These are phyloP conservation scores for Sipha flava DNA, from an alignment of 1,140 invertebrate species.

Conservation along the genomic window DNA sequence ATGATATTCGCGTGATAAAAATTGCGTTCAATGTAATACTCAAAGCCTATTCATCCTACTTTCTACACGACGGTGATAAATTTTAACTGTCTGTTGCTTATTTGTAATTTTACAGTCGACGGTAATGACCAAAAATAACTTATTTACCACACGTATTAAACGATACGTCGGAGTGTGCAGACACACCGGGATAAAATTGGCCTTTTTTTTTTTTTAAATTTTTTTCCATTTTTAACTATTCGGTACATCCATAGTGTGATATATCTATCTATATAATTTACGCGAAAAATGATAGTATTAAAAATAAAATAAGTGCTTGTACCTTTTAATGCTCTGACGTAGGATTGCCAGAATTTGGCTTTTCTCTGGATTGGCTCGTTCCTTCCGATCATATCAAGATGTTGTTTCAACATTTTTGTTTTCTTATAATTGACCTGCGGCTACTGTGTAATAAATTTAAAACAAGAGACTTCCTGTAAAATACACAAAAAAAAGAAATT, in stretches of 20 bases:
- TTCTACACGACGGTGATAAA: neutral
- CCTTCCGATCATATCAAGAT: conserved; percentile 84
- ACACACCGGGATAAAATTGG: too few species aligned
- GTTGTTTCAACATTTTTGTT: conserved; percentile 72
- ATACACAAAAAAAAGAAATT: neutral
- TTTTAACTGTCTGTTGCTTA: neutral
- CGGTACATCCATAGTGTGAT: too few species aligned
- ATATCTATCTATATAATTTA: too few species aligned
- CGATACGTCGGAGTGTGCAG: neutral
- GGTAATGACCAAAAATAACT: neutral
- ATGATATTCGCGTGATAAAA: neutral
- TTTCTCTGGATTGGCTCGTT: conserved; percentile 84
- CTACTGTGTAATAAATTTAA: neutral
- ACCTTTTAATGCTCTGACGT: conserved; percentile 83
- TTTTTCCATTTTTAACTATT: too few species aligned
- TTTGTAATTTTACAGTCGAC: neutral
- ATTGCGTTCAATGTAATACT: neutral
- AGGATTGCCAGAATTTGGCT: conserved; percentile 86
- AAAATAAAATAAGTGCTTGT: conserved; percentile 29
- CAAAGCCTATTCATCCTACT: neutral
- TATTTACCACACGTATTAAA: too few species aligned
- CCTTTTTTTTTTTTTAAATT: too few species aligned
- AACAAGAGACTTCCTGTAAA: neutral
- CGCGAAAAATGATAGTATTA: too few species aligned
- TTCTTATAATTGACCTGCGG: conserved; percentile 41